These are phyloP conservation scores for Typhlichthys eigenmanni DNA, from an alignment of 2,797 vertebrate species.

Conservation along the genomic window DNA sequence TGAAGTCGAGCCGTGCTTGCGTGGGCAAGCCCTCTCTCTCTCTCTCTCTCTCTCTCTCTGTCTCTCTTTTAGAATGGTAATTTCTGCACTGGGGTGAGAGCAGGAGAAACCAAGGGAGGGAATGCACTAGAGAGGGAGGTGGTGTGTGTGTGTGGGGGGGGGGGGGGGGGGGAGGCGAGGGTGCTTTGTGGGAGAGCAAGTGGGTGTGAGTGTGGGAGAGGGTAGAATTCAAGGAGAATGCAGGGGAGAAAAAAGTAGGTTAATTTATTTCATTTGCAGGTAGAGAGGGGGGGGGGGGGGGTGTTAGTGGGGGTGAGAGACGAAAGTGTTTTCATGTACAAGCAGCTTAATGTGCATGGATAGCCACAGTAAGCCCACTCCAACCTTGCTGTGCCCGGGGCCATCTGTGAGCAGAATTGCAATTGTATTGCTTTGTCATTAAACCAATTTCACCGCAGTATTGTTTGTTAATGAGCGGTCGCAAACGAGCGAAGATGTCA, in stretches of 20 bases:
- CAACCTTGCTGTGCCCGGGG: conserved; percentile 94
- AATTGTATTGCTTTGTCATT: conserved; percentile 99
- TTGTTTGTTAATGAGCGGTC: conserved; percentile 99
- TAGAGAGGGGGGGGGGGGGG: conserved; percentile 62
- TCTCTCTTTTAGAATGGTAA: conserved; percentile 75
- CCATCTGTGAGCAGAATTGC: conserved; percentile 99
- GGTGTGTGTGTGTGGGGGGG: conserved; percentile 13
- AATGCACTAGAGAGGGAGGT: conserved; percentile 37
- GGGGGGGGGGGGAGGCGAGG: conserved; percentile 8
- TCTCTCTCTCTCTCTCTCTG: conserved; percentile 3
- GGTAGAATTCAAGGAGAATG: conserved; percentile 62
- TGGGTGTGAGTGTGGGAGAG: conserved; percentile 55
- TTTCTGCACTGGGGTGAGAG: conserved; percentile 71
- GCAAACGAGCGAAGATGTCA: conserved; percentile 99
- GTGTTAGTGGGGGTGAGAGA: conserved; percentile 67
- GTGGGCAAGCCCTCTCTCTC: conserved; percentile 56
- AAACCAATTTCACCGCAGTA: conserved; percentile 99
- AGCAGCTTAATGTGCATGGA: conserved; percentile 97
- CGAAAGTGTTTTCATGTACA: conserved; percentile 96
- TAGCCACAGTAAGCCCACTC: conserved; percentile 96
- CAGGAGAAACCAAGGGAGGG: conserved; percentile 37
- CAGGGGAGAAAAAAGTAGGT: conserved; percentile 74
- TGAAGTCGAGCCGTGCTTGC: conserved; percentile 71
- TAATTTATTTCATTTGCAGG: conserved; percentile 82
- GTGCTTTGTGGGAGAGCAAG: conserved; percentile 31